phyloP scores from a whole-genome alignment of 2,888 invertebrate genomes.

The Metellina segmentata region DNA sequence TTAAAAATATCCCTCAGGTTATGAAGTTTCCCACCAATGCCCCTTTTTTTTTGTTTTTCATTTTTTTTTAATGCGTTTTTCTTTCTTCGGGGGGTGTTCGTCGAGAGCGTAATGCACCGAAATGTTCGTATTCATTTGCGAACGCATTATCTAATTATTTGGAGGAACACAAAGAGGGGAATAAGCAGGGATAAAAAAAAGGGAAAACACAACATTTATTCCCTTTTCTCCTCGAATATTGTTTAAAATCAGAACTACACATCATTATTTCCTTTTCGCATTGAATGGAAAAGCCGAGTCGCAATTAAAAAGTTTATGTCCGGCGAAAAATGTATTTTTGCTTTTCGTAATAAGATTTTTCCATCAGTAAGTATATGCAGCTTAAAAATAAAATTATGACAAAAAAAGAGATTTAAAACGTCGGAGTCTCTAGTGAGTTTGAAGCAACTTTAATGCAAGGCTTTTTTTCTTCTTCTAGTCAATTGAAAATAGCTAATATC shows the following conservation, averaged over 20 bases:
- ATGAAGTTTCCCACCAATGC: conserved; percentile 43
- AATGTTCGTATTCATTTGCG: conserved; percentile 49
- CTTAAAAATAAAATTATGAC: not conserved
- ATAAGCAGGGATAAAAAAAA: not conserved
- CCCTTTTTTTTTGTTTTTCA: conserved; percentile 3
- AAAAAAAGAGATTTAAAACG: not conserved
- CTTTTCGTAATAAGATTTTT: not conserved
- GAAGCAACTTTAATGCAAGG: not conserved
- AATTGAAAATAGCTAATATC: not conserved
- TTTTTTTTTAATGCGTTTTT: not conserved
- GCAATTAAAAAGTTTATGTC: conserved; percentile 40
- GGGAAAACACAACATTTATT: conserved; percentile 6
- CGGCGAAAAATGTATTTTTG: not conserved
- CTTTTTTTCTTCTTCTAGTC: not conserved
- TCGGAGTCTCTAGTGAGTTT: not conserved
- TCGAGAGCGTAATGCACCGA: not conserved
- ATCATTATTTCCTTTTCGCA: conserved; percentile 20
- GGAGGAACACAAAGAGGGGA: conserved; percentile 11
- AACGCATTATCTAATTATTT: conserved; percentile 63
- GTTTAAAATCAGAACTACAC: conserved; percentile 25
- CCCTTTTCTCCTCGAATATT: not conserved
- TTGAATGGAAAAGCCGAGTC: not conserved
- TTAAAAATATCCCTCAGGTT: conserved; percentile 58
- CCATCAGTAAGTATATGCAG: not conserved
- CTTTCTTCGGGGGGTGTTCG: not conserved